A percentile compares a stretch with the other conserved stretches of the same genome.
These are phyloP conservation scores for Gymnobelideus leadbeateri DNA, from an alignment of 2,113 vertebrate genomes.

Conservation along the genomic window DNA sequence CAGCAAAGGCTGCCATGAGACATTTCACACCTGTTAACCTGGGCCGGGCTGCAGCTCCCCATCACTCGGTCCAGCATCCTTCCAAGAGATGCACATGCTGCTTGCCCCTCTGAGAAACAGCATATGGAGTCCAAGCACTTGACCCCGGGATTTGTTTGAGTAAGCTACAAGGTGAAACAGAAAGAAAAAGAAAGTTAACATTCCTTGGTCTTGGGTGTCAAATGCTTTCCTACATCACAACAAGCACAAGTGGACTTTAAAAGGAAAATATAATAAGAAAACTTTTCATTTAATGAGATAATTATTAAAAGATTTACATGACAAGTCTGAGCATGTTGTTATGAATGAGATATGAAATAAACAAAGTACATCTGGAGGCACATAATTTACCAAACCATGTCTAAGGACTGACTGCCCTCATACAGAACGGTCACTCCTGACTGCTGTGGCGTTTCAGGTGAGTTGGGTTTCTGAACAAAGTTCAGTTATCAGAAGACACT, in stretches of 20 bases:
- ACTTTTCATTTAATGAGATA: constrained; percentile 29
- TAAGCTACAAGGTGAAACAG: constrained; percentile 83
- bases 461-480: not conserved
- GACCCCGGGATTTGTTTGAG: constrained; percentile 90
- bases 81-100: constrained; percentile 92
- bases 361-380: constrained; percentile 44
- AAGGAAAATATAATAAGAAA: constrained; percentile 27
- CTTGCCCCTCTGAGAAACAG: constrained; percentile 95
- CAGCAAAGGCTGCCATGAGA: constrained; percentile 89
- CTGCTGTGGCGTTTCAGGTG: not conserved
- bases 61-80: constrained; percentile 93
- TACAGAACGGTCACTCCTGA: not conserved
- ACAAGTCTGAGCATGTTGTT: not conserved
- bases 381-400: constrained; percentile 25
- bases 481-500: not conserved
- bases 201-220: not conserved
- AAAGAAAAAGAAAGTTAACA: constrained; percentile 56
- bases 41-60: constrained; percentile 88
- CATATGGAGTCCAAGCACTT: constrained; percentile 98
- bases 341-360: constrained; percentile 52
- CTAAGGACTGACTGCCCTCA: not conserved
- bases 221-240: not conserved
- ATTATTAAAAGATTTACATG: constrained; percentile 55
- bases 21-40: constrained; percentile 91
- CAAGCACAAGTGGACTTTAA: constrained; percentile 44